Base-by-base conservation (phyloP, 2,888 invertebrate genomes). In the Alentia gelatinosa region DNA sequence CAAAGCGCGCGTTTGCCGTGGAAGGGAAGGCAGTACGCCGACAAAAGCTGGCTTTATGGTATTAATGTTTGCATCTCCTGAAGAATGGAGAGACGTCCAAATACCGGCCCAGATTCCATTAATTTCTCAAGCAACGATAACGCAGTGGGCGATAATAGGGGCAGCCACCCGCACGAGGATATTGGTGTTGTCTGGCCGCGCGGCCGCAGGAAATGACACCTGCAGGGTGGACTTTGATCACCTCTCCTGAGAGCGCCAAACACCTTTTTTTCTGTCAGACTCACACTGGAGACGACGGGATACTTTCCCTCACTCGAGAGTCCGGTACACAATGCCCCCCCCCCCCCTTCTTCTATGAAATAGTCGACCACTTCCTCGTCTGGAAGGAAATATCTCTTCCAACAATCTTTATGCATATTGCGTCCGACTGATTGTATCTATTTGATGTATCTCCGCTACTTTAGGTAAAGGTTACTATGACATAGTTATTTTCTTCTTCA, bases 11-110 rank as follows among this genome's bases (percentile, higher is more conserved):
- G 47, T 7, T 7, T 47, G 7, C 47, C 7, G 47, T 7, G 15
- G 68, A 3, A 68, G 68, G 68, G 26, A 30, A 4, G 68, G 26
- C 30, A 30, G 68, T 26, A 19, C 75, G 7, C 15, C 83, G 86
- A 86, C 86, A 47, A 30, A 47, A 30, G 47, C 47, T 35, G 23
- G 42, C 86, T 86, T 86, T 86, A 86, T 86, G 86, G 47, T 86
- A 86, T 86, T 86, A 86, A 86, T 86, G 47, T 86, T 86, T 86
- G 47, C 86, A 23, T 23, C 79, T 86, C 30, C 40, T 86, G 47
- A 86, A 47, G 23, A 42, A 3, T 83, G 83, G 40, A 83, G 83
- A 30, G 86, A 26, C 47, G 30, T 47, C 35, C 47, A 86, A 86
- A 86, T 86, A 86, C 86, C 5, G 5, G 33, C 23, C 86, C 33